phyloP scores from a whole-genome alignment of 1,140 invertebrate species.

The Adoxophyes honmai region DNA sequence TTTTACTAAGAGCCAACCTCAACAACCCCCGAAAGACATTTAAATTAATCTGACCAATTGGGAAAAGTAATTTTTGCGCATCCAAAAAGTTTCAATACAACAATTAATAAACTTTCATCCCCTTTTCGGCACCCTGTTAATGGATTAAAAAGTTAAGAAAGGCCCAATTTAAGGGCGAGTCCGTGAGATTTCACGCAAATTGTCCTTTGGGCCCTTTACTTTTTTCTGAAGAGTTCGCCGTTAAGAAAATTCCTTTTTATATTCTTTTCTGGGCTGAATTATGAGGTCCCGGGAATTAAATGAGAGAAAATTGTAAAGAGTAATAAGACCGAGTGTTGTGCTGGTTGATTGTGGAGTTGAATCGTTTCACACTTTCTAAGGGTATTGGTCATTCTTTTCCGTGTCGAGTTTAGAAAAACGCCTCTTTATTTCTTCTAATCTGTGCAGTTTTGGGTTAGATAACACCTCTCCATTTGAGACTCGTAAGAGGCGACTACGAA shows the following conservation, averaged over 20 bases:
- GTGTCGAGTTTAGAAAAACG: too few relatives aligned
- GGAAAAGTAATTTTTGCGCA: slow-evolving; percentile 5
- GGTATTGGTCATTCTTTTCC: too few relatives aligned
- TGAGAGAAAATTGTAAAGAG: slow-evolving; percentile 6
- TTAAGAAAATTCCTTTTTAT: background rate
- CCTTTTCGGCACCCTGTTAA: background rate
- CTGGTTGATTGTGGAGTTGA: too few relatives aligned
- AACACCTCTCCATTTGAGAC: too few relatives aligned
- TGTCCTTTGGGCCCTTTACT: slow-evolving; percentile 3
- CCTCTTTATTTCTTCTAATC: too few relatives aligned
- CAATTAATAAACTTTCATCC: background rate
- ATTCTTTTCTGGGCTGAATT: background rate
- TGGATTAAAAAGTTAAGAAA: slow-evolving; percentile 14
- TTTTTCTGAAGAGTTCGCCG: background rate
- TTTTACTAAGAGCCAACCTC: too few relatives aligned
- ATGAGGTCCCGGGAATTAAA: slow-evolving; percentile 4
- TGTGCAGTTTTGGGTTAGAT: too few relatives aligned
- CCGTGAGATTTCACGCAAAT: slow-evolving; percentile 10
- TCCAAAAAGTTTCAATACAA: slow-evolving; percentile 9
- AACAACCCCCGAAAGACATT: too few relatives aligned
- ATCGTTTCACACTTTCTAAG: too few relatives aligned
- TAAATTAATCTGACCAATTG: background rate
- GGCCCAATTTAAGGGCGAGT: slow-evolving; percentile 1
- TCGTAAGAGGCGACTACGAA: too few relatives aligned
- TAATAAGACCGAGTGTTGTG: too few relatives aligned